Percentiles rank a stretch among this genome's conserved stretches.
Conservation (phyloP, 2,113 vertebrate species). For the Prietella phreatophila region DNA sequence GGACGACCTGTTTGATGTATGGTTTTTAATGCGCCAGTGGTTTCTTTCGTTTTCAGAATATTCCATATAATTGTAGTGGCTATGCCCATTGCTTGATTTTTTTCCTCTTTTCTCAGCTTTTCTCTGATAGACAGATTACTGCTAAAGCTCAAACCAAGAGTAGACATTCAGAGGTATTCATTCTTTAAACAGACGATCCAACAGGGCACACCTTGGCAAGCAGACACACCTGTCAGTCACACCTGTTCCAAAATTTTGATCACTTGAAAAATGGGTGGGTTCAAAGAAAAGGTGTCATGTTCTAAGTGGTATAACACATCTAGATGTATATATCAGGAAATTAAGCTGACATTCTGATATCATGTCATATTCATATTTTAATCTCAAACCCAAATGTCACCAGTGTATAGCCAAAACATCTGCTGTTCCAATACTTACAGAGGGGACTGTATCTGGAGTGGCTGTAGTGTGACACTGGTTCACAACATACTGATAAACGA, state of each 20-base stretch:
- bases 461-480: not conserved
- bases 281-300: too few relatives aligned
- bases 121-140: too few relatives aligned
- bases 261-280: too few relatives aligned
- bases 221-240: too few relatives aligned
- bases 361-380: not conserved
- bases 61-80: not conserved
- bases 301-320: too few relatives aligned
- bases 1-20: not conserved
- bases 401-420: not conserved
- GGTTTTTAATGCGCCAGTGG: not conserved
- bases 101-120: too few relatives aligned
- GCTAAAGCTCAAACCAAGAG: too few relatives aligned
- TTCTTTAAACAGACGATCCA: too few relatives aligned
- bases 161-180: too few relatives aligned
- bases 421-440: not conserved
- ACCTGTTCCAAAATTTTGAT: too few relatives aligned
- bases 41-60: not conserved
- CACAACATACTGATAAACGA: not conserved
- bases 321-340: not conserved
- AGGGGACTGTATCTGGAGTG: not conserved
- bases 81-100: too few relatives aligned
- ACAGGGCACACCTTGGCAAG: too few relatives aligned
- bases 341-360: not conserved
- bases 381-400: not conserved